These are phyloP conservation scores for Linepithema humile DNA, from an alignment of 1,140 invertebrate species.

Conservation along the genomic window DNA sequence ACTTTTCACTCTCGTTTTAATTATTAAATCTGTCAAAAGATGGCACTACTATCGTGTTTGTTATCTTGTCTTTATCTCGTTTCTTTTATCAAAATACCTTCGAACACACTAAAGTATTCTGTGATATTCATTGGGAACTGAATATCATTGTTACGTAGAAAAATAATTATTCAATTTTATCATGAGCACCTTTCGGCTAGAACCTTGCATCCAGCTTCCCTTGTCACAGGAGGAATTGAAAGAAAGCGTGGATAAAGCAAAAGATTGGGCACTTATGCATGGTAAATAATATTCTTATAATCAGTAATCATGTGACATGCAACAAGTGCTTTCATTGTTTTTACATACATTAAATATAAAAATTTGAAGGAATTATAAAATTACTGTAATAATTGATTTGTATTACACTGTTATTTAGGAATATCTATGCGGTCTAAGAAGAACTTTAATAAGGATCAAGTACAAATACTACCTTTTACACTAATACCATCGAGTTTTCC, in stretches of 20 bases:
- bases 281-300: constrained; percentile 79
- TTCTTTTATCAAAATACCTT: too few species aligned
- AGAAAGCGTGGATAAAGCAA: constrained; percentile 89
- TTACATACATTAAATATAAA: not conserved
- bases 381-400: not conserved
- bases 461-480: constrained; percentile 93
- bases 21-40: too few species aligned
- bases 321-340: not conserved
- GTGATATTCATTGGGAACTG: too few species aligned
- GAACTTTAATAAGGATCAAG: constrained; percentile 88
- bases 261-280: constrained; percentile 94
- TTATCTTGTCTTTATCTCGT: too few species aligned
- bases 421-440: constrained; percentile 90
- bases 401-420: constrained; percentile 81
- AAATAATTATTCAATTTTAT: constrained; percentile 14
- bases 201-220: constrained; percentile 84
- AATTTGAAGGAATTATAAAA: not conserved
- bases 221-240: constrained; percentile 86
- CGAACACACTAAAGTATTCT: too few species aligned
- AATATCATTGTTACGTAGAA: not conserved
- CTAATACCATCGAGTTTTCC: constrained; percentile 94
- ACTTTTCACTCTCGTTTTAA: too few species aligned
- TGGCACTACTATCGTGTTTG: too few species aligned
- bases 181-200: constrained; percentile 55
- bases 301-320: not conserved